A percentile compares a stretch with the other conserved stretches of the same genome.
phyloP scores from a whole-genome alignment of 2,797 vertebrate species.

The Apodemus agrarius region DNA sequence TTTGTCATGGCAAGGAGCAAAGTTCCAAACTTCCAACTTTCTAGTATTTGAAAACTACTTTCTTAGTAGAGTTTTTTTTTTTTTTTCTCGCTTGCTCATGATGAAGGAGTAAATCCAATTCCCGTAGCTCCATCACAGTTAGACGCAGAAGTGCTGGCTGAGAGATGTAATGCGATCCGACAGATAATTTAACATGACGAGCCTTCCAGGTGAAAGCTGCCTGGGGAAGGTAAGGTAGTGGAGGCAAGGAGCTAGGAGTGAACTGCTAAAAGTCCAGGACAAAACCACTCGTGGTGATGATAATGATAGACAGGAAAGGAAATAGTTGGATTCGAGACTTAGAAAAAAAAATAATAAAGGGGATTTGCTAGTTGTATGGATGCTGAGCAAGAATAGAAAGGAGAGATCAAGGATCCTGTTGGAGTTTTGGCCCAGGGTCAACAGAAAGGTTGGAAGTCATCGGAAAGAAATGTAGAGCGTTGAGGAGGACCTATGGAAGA shows the following conservation, averaged over 20 bases:
- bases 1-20: neutral
- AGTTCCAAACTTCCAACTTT: slow-evolving; percentile 7
- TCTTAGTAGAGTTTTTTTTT: neutral
- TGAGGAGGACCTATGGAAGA: neutral
- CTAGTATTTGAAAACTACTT: slow-evolving; percentile 16
- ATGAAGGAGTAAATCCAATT: slow-evolving; percentile 5
- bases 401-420: neutral
- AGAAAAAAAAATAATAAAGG: slow-evolving; percentile 30
- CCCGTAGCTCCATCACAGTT: neutral
- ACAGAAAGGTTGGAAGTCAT: neutral
- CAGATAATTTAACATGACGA: neutral
- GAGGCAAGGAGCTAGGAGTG: neutral
- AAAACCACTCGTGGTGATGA: neutral
- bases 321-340: neutral
- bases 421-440: slow-evolving; percentile 13
- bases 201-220: neutral
- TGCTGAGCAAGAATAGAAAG: neutral
- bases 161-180: neutral
- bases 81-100: neutral
- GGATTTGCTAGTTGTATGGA: slow-evolving; percentile 1
- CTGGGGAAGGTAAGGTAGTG: neutral
- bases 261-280: neutral
- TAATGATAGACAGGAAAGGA: neutral
- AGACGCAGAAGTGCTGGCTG: neutral
- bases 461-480: neutral